phyloP scores from a whole-genome alignment of 1,140 invertebrate genomes.

The Leguminivora glycinivorella region DNA sequence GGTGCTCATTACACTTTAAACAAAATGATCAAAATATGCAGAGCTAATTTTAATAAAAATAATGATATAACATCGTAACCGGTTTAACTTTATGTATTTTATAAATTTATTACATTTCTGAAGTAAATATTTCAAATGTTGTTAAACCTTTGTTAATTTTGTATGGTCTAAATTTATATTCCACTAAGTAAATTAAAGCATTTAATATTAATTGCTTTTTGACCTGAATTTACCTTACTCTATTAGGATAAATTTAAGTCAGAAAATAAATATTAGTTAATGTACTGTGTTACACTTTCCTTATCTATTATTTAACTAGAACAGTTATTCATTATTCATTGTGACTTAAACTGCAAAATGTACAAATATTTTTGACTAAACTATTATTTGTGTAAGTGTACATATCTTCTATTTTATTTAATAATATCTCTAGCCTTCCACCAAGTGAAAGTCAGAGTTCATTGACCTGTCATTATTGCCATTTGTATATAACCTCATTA shows the following conservation, averaged over 20 bases:
- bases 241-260: background rate
- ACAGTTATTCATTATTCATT: no score
- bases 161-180: background rate
- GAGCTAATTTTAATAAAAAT: background rate
- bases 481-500: slow-evolving; percentile 18
- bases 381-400: slow-evolving; percentile 5
- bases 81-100: background rate
- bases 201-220: background rate
- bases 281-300: background rate
- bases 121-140: background rate
- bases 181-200: background rate
- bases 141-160: background rate
- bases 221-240: background rate
- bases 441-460: slow-evolving; percentile 38
- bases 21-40: background rate
- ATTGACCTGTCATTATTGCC: slow-evolving; percentile 33
- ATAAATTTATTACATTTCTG: background rate
- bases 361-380: background rate
- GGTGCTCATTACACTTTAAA: background rate
- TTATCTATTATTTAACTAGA: background rate
- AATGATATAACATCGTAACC: background rate
- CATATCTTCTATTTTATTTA: slow-evolving; percentile 25
- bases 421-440: slow-evolving; percentile 32
- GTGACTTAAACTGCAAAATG: background rate
- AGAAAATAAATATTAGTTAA: no score